Evolutionary conservation across 2,797 vertebrate genomes (phyloP).

Genomic region (Anableps anableps): DNA sequence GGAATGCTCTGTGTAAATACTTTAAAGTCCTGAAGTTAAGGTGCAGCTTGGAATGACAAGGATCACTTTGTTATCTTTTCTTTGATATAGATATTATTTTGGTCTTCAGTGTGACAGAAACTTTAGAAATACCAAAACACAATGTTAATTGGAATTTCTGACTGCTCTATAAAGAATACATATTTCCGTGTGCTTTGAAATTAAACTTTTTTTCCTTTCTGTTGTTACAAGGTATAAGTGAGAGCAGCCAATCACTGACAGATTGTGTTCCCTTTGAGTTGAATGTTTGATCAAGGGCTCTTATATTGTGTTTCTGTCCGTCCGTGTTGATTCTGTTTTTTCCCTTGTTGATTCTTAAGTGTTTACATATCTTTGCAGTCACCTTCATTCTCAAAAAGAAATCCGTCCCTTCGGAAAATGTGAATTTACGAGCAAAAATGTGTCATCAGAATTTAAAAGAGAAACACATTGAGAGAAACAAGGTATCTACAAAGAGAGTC

Average conservation of each 20-base stretch:
- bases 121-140: constrained; percentile 5
- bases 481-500: neutral
- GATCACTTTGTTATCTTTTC: neutral
- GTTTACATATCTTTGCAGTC: neutral
- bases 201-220: neutral
- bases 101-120: neutral
- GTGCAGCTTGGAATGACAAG: neutral
- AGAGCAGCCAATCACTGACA: neutral
- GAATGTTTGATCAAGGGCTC: neutral
- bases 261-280: neutral
- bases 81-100: constrained; percentile 9
- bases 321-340: neutral
- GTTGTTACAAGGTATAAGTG: neutral
- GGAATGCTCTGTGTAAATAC: constrained; percentile 4
- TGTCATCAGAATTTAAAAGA: neutral
- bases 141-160: constrained; percentile 3
- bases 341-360: neutral
- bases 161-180: neutral
- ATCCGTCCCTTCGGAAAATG: neutral
- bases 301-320: neutral
- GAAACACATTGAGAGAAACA: neutral
- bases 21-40: constrained; percentile 8
- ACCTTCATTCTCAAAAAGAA: neutral
- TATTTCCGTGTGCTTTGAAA: neutral
- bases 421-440: neutral